These are phyloP conservation scores for Microplitis mediator DNA, from an alignment of 1,140 invertebrate species.

Conservation along the genomic window DNA sequence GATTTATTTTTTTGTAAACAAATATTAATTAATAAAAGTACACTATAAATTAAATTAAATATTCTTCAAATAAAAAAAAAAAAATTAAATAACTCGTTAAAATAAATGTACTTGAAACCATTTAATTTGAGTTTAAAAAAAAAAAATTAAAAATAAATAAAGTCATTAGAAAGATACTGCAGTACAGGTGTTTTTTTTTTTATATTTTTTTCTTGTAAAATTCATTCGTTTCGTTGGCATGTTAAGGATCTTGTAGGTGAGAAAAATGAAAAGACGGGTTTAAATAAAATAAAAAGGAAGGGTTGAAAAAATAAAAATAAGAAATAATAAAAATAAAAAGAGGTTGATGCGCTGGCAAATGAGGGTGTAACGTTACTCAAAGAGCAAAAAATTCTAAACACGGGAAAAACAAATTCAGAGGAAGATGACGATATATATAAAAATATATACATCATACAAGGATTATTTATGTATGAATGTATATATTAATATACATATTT, in stretches of 20 bases:
- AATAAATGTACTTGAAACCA: no score
- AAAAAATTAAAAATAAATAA: neutral
- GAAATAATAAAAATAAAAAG: neutral
- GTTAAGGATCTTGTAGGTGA: neutral
- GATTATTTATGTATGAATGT: neutral
- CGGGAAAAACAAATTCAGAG: neutral
- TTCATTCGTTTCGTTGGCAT: neutral
- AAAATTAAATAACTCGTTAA: no score
- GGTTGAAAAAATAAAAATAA: neutral
- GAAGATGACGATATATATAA: neutral
- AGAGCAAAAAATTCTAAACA: slow-evolving; percentile 11
- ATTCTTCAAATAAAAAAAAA: no score
- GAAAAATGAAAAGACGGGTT: neutral
- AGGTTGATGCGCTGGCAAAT: slow-evolving; percentile 9
- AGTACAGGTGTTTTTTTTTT: neutral
- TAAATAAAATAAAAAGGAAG: neutral
- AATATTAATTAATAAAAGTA: neutral
- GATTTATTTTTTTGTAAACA: slow-evolving; percentile 1
- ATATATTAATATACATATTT: neutral
- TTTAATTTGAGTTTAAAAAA: no score
- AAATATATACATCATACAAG: neutral
- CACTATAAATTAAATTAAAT: no score
- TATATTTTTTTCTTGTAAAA: slow-evolving; percentile 1
- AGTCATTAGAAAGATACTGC: neutral
- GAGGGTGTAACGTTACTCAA: slow-evolving; percentile 14